Percentiles rank a stretch among this genome's conserved stretches.
phyloP scores from a whole-genome alignment of 2,888 invertebrate species.

The Orchesellides sinensis region DNA sequence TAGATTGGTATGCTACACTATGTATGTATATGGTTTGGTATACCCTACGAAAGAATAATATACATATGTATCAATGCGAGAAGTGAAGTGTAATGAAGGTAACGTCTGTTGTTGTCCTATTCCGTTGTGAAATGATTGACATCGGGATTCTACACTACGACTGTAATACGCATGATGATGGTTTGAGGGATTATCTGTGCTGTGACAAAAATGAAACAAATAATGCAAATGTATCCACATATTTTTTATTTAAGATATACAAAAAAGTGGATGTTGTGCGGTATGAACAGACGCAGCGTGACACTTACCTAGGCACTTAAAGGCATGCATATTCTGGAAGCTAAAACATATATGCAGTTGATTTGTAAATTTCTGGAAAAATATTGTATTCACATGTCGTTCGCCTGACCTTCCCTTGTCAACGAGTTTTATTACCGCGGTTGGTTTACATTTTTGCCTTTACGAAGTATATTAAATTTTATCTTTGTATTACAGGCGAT shows the following conservation, averaged over 20 bases:
- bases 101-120: slow-evolving; percentile 44
- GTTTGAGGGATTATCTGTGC: slow-evolving; percentile 65
- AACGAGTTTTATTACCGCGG: slow-evolving; percentile 35
- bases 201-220: slow-evolving; percentile 48
- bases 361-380: no score
- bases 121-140: slow-evolving; percentile 56
- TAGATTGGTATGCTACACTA: no score
- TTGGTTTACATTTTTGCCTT: slow-evolving; percentile 11
- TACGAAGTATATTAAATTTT: slow-evolving; percentile 22
- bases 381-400: no score
- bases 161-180: slow-evolving; percentile 32
- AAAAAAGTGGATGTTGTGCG: slow-evolving; percentile 31
- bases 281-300: slow-evolving; percentile 24
- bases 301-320: background rate
- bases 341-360: background rate
- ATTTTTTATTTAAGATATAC: slow-evolving; percentile 19
- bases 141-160: slow-evolving; percentile 12
- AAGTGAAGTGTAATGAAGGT: slow-evolving; percentile 65
- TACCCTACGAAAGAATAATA: slow-evolving; percentile 3
- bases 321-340: background rate
- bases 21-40: background rate
- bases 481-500: slow-evolving; percentile 36
- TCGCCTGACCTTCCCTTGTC: slow-evolving; percentile 5
- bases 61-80: slow-evolving; percentile 53
- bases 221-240: slow-evolving; percentile 19